Conservation (phyloP, 2,888 invertebrate species). For the Philhelius pedissequus region DNA sequence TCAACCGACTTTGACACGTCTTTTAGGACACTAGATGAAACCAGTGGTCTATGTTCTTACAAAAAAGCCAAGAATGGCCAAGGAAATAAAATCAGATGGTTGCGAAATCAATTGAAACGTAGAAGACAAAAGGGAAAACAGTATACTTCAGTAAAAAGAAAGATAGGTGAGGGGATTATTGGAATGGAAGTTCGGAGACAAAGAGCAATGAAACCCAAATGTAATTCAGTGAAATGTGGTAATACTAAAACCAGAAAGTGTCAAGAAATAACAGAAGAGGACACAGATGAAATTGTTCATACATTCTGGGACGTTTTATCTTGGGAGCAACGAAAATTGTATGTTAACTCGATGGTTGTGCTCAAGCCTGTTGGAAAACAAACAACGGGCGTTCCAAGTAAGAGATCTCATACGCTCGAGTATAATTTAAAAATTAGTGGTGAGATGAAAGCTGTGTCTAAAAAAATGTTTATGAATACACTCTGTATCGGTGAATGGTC, state of each 20-base stretch:
- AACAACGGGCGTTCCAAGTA: neutral
- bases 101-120: slow-evolving; percentile 1
- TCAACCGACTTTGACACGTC: too few species aligned
- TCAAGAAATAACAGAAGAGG: slow-evolving; percentile 8
- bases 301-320: slow-evolving; percentile 16
- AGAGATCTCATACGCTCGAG: slow-evolving; percentile 5
- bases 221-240: neutral
- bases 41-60: too few species aligned
- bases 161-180: too few species aligned
- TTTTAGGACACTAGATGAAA: too few species aligned
- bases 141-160: neutral
- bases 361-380: neutral
- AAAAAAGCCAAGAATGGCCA: neutral
- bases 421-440: slow-evolving; percentile 1
- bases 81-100: neutral
- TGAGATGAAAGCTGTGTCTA: slow-evolving; percentile 10
- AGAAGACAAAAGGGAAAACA: slow-evolving; percentile 3
- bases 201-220: neutral
- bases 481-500: slow-evolving; percentile 15
- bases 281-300: neutral
- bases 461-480: neutral
- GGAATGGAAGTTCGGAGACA: too few species aligned
- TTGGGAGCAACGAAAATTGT: neutral
- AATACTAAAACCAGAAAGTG: neutral
- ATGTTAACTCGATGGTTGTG: neutral